Evolutionary conservation across 2,797 vertebrate genomes (phyloP).

Genomic region (Podargus strigoides): DNA sequence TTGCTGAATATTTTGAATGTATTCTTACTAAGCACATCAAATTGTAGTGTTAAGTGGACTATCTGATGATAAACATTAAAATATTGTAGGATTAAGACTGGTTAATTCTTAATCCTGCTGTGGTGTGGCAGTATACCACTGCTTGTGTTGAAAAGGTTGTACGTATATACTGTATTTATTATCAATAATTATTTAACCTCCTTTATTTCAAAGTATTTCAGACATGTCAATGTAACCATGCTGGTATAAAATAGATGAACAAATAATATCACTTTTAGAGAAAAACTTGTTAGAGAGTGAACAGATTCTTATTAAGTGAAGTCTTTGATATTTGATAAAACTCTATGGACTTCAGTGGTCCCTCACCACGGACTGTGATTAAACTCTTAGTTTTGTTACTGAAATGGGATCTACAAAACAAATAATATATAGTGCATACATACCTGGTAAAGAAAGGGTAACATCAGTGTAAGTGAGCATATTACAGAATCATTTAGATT

Average conservation of each 20-base stretch:
- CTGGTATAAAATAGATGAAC: not conserved
- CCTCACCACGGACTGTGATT: not conserved
- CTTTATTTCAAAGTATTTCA: not conserved
- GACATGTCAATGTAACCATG: not conserved
- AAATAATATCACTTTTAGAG: not conserved
- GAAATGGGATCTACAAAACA: not conserved
- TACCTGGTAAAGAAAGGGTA: not conserved
- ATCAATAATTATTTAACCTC: not conserved
- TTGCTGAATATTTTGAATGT: not conserved
- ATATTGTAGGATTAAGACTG: not conserved
- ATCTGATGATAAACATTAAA: not conserved
- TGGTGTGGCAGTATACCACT: not conserved
- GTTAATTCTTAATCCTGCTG: not conserved
- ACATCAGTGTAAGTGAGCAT: not conserved
- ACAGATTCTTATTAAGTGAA: not conserved
- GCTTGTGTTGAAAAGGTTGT: not conserved
- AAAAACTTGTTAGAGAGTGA: not conserved
- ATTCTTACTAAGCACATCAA: not conserved
- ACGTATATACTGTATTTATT: not conserved
- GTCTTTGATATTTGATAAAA: not conserved
- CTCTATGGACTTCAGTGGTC: not conserved
- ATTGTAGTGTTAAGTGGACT: not conserved
- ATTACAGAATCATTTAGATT: not conserved
- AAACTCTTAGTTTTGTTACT: not conserved
- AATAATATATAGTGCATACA: not conserved